Evolutionary conservation across 2,113 vertebrate species (phyloP), one percentile per base, ranked within the genome.

Genomic region (Sylvilagus bachmani): DNA sequence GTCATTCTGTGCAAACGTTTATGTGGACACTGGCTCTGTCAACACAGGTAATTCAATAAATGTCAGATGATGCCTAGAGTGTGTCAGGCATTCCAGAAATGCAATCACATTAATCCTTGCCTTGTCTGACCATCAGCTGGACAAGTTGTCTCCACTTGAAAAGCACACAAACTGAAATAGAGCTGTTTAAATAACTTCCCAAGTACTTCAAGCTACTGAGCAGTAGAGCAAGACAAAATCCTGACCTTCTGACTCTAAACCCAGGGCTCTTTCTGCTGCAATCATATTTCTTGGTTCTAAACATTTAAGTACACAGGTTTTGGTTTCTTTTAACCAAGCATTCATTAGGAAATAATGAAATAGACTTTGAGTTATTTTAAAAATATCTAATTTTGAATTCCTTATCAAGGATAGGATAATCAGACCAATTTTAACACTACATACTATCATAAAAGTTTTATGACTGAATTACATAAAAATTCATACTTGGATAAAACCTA

Each of bases 1-100:
- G 1, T 99, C 99, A 6, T 99, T 98, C 90, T 99, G 99, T 95
- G 98, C 99, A 81, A 98, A 99, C 74, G 78, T 99, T 91, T 99
- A 99, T n/a, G 99, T 99, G 74, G 99, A 99, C 98, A 73, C 98
- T 93, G 99, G 99, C 96, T 98, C 98, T 89, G 98, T 99, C 86
- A 96, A 99, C 96, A 97, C 99, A 98, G 99, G 99, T 99, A 99
- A 98, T 44, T 44, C 44, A 44, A 44, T 44, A 44, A 44, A 44
- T 6, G 44, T 44, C 6, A 44, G 44, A 44, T 2, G 62, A 6
- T 83, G 7, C 31, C 64, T 79, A n/a, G 38, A 78, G n/a, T 33
- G 67, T 29, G 31, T 6, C 27, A 62, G 58, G 31, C 29, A 58
- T 10, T n/a, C 64, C 24, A 49, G 2, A 19, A 62, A n/a, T 55